These are phyloP conservation scores for Psilopsiagon aurifrons DNA, from an alignment of 2,113 vertebrate species.

Conservation along the genomic window DNA sequence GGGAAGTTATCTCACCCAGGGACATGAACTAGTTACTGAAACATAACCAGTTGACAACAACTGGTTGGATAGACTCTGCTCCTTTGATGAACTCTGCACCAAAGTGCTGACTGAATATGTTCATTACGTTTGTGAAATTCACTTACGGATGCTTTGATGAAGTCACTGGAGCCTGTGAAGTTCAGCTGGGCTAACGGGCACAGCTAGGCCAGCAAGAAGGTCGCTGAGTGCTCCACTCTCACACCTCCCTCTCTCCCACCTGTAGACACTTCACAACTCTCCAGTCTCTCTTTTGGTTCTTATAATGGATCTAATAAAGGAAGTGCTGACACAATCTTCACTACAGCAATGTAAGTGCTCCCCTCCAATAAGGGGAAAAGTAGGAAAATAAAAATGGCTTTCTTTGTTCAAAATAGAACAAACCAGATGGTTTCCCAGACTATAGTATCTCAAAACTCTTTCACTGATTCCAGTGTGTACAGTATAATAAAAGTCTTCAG, in stretches of 20 bases:
- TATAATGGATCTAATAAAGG: conserved; percentile 65
- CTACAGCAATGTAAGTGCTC: conserved; percentile 22
- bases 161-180: not conserved
- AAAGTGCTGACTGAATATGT: not conserved
- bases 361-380: conserved; percentile 42
- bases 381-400: conserved; percentile 49
- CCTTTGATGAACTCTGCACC: not conserved
- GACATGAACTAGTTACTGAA: not conserved
- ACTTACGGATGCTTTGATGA: not conserved
- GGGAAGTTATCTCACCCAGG: not conserved
- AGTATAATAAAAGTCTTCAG: conserved; percentile 71
- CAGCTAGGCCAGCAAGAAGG: conserved; percentile 19
- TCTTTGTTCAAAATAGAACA: conserved; percentile 70
- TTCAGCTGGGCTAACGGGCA: not conserved
- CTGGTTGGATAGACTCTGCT: not conserved
- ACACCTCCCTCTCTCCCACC: conserved; percentile 17
- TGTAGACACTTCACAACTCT: conserved; percentile 33
- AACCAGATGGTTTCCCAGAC: conserved; percentile 71
- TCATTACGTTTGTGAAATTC: not conserved
- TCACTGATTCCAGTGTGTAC: conserved; percentile 64
- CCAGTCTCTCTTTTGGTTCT: conserved; percentile 20
- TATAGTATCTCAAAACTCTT: conserved; percentile 62
- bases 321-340: conserved; percentile 65
- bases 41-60: fast-evolving
- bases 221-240: not conserved